Evolutionary conservation across 2,797 vertebrate species (phyloP).

Genomic region (Acanthornis magna): DNA sequence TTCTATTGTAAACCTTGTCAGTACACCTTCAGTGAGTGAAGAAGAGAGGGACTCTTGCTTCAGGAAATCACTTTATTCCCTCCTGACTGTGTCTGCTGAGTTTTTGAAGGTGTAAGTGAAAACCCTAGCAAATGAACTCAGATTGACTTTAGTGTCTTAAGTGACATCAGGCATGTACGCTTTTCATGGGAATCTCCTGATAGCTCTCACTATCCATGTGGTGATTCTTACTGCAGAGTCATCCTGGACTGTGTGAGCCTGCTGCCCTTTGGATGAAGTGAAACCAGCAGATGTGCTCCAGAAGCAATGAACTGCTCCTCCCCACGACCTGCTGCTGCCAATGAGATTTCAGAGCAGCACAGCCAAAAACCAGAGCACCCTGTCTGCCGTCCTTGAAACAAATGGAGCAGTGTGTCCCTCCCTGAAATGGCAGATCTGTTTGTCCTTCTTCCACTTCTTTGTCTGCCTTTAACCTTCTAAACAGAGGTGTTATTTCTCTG

Average conservation of each 20-base stretch:
- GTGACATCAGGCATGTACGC: neutral
- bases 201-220: neutral
- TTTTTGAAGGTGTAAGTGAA: neutral
- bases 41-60: neutral
- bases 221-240: neutral
- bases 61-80: neutral
- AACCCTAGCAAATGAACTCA: neutral
- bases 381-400: neutral
- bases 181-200: neutral
- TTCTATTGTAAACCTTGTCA: neutral
- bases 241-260: neutral
- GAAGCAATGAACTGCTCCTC: neutral
- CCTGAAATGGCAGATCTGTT: neutral
- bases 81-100: neutral
- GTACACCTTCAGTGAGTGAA: neutral
- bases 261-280: neutral
- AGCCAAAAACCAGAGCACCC: neutral
- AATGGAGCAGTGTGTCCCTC: neutral
- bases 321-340: neutral
- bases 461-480: neutral
- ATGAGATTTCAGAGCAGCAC: neutral
- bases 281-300: neutral
- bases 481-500: neutral
- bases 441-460: neutral
- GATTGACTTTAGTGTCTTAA: neutral